Evolutionary conservation across 2,888 invertebrate species (phyloP).

Genomic region (Tetranychus piercei): DNA sequence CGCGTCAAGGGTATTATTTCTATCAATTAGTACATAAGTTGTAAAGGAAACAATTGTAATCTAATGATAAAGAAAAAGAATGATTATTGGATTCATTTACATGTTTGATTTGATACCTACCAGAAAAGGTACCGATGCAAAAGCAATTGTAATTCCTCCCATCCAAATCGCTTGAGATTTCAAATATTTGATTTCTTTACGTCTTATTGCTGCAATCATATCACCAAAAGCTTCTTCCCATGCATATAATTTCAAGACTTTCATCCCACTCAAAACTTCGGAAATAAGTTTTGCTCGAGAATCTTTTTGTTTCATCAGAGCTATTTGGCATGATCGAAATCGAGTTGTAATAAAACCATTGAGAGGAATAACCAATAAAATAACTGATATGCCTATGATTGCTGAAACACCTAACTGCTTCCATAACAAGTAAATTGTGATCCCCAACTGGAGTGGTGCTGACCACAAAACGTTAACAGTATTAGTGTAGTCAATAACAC

Average conservation of each 20-base stretch:
- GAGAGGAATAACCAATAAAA: slow-evolving; percentile 36
- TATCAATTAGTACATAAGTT: no score
- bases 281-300: slow-evolving; percentile 80
- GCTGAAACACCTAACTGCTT: slow-evolving; percentile 29
- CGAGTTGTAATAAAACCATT: slow-evolving; percentile 30
- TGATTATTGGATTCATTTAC: no score
- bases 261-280: slow-evolving; percentile 77
- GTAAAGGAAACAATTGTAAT: no score
- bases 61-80: no score
- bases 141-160: slow-evolving; percentile 39
- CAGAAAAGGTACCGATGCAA: no score
- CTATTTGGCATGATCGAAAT: slow-evolving; percentile 41
- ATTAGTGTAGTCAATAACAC: slow-evolving; percentile 32
- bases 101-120: no score
- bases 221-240: slow-evolving; percentile 84
- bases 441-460: slow-evolving; percentile 31
- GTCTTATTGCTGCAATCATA: slow-evolving; percentile 64
- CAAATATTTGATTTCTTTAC: slow-evolving; percentile 66
- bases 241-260: slow-evolving; percentile 75
- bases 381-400: slow-evolving; percentile 37
- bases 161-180: slow-evolving; percentile 70
- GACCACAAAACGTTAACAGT: slow-evolving; percentile 33
- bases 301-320: slow-evolving; percentile 68
- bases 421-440: slow-evolving; percentile 26
- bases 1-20: no score